Evolutionary conservation across 2,888 invertebrate genomes (phyloP).

Genomic region (Agrilus biguttatus): DNA sequence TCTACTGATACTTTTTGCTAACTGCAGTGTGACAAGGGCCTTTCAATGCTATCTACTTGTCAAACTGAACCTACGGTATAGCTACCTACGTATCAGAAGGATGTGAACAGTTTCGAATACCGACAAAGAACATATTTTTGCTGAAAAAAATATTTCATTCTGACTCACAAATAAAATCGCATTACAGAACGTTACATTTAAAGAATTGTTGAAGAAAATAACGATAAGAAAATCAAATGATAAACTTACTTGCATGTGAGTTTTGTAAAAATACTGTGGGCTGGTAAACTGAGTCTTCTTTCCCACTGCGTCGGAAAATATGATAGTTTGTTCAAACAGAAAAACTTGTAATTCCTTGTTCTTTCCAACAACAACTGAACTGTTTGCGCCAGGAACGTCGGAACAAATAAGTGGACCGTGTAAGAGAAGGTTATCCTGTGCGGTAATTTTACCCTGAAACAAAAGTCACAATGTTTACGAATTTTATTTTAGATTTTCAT

Average conservation of each 20-base stretch:
- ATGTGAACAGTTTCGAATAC: too few species aligned
- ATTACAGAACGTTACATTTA: too few species aligned
- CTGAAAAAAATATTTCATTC: too few species aligned
- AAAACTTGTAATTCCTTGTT: slow-evolving; percentile 88
- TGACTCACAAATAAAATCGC: too few species aligned
- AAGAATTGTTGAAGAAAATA: too few species aligned
- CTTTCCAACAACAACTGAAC: slow-evolving; percentile 27
- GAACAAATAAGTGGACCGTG: slow-evolving; percentile 68
- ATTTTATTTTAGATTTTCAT: background rate
- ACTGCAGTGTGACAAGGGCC: too few species aligned
- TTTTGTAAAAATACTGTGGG: slow-evolving; percentile 90
- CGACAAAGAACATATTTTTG: too few species aligned
- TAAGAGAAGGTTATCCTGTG: slow-evolving; percentile 86
- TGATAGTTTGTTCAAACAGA: slow-evolving; percentile 94
- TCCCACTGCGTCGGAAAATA: slow-evolving; percentile 88
- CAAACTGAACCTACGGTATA: too few species aligned
- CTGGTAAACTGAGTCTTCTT: slow-evolving; percentile 85
- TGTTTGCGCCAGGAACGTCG: slow-evolving; percentile 39
- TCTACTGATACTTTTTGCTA: too few species aligned
- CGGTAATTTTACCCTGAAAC: slow-evolving; percentile 84
- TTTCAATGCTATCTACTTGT: too few species aligned
- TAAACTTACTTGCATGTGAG: slow-evolving; percentile 74
- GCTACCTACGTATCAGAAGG: too few species aligned
- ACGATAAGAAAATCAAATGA: too few species aligned
- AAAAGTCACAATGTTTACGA: slow-evolving; percentile 1